These are phyloP conservation scores for Struthio camelus DNA, from an alignment of 2,113 vertebrate genomes.

Conservation along the genomic window DNA sequence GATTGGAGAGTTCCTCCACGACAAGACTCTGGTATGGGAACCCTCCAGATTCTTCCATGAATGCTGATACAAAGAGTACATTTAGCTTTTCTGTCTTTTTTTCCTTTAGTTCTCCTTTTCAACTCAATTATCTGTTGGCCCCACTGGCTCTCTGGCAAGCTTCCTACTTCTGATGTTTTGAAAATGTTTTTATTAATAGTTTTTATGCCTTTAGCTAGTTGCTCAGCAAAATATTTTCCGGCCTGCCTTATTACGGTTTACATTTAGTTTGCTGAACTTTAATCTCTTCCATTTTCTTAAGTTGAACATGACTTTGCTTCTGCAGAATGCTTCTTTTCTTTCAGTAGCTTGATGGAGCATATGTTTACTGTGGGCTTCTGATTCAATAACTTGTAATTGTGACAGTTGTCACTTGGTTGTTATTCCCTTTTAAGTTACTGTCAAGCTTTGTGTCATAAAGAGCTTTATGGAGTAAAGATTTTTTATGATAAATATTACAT, in stretches of 20 bases:
- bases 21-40: background rate
- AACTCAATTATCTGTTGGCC: background rate
- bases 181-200: background rate
- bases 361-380: background rate
- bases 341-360: background rate
- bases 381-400: background rate
- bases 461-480: background rate
- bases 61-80: background rate
- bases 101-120: background rate
- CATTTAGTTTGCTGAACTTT: background rate
- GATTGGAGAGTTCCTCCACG: background rate
- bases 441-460: background rate
- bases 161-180: background rate
- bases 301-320: background rate
- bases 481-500: background rate
- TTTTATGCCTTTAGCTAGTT: background rate
- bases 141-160: background rate
- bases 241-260: background rate
- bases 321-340: background rate
- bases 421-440: background rate
- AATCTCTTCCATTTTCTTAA: background rate
- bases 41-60: rapidly evolving
- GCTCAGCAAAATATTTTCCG: background rate
- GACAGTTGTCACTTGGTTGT: background rate
- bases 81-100: background rate